Evolutionary conservation across 2,888 invertebrate genomes (phyloP).

Genomic region (Synergus umbraculus): DNA sequence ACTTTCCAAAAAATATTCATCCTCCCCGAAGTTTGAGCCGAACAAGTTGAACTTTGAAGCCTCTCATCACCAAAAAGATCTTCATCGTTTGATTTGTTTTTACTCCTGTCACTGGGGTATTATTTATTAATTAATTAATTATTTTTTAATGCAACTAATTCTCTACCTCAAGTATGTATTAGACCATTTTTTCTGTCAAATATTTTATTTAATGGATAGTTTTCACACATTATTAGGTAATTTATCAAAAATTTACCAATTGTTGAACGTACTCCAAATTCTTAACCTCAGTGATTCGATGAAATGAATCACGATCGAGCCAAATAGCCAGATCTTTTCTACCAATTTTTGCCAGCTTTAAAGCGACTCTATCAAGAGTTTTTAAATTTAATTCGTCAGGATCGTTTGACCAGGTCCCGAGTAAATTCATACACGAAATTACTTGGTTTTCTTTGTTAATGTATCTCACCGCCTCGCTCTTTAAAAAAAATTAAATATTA

Average conservation of each 20-base stretch:
- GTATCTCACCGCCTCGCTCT: neutral
- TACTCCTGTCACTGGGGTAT: neutral
- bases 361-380: conserved; percentile 49
- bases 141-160: neutral
- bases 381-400: conserved; percentile 43
- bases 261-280: conserved; percentile 38
- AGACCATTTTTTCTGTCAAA: neutral
- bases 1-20: conserved; percentile 21
- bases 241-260: conserved; percentile 47
- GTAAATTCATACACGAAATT: conserved; percentile 47
- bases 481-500: neutral
- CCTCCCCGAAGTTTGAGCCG: neutral
- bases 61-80: conserved; percentile 7
- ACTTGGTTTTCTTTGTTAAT: conserved; percentile 29
- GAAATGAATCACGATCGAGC: conserved; percentile 35
- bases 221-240: conserved; percentile 42
- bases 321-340: conserved; percentile 53
- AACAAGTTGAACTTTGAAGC: conserved; percentile 4
- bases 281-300: neutral
- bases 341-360: conserved; percentile 51
- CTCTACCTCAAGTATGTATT: neutral
- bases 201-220: neutral
- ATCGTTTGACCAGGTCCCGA: conserved; percentile 52
- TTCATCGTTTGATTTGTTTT: neutral
- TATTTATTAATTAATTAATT: neutral